Conservation (phyloP, 2,113 vertebrate species). For the Cepphus grylle region DNA sequence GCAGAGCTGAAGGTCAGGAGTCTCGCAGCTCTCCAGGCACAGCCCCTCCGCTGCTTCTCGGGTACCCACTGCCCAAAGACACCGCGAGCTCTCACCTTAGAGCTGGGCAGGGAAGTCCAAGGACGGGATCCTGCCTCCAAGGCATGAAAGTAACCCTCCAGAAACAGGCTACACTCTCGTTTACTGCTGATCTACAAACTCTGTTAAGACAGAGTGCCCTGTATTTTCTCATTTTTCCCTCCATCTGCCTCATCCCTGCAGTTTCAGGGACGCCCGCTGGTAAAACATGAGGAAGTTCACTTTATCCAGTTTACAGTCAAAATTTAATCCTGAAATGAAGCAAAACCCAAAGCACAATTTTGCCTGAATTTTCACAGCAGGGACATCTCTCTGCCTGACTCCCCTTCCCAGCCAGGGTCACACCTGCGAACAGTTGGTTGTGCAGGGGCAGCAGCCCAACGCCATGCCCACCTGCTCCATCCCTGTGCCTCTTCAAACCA, state of each 20-base stretch:
- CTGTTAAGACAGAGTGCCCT: fast-evolving
- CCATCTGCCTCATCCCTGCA: fast-evolving
- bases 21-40: not conserved
- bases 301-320: not conserved
- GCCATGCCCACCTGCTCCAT: fast-evolving
- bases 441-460: not conserved
- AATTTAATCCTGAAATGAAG: not conserved
- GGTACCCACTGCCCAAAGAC: not conserved
- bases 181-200: not conserved
- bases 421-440: fast-evolving
- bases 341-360: not conserved
- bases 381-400: not conserved
- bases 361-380: not conserved
- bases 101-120: not conserved
- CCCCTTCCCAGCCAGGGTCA: not conserved
- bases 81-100: not conserved
- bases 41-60: fast-evolving
- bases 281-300: not conserved
- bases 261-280: not conserved
- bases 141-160: not conserved
- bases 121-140: not conserved
- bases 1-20: not conserved
- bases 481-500: not conserved
- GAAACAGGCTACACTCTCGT: not conserved
- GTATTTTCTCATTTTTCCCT: not conserved